Percentiles rank a stretch among this genome's conserved stretches.
Conservation (phyloP, 2,113 vertebrate genomes). For the Ochotona princeps region DNA sequence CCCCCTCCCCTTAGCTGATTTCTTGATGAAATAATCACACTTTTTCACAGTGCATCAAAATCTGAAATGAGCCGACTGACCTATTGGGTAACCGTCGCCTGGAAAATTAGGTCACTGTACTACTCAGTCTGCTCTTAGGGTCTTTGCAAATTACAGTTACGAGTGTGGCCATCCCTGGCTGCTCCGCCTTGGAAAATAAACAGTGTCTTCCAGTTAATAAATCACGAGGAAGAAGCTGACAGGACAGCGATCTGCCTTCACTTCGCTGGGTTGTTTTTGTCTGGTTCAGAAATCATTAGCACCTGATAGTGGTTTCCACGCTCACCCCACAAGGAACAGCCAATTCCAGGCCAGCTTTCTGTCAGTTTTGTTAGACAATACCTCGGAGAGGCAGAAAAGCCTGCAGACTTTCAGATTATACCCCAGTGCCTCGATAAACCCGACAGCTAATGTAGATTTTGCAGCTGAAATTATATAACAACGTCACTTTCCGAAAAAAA, state of each 20-base stretch:
- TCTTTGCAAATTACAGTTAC: conserved; percentile 53
- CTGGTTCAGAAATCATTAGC: conserved; percentile 65
- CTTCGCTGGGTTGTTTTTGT: conserved; percentile 30
- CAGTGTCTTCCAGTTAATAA: conserved; percentile 37
- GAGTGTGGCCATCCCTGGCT: background rate
- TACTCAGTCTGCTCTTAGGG: conserved; percentile 50
- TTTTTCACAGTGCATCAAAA: conserved; percentile 58
- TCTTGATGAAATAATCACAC: conserved; percentile 37
- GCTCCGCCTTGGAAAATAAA: conserved; percentile 63
- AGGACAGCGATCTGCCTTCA: background rate
- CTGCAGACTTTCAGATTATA: background rate
- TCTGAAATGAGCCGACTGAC: conserved; percentile 62
- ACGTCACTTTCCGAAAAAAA: background rate
- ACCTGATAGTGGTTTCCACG: conserved; percentile 53
- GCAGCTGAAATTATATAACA: background rate
- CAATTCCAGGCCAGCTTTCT: conserved; percentile 37
- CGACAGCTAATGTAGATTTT: background rate
- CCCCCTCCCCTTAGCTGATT: background rate
- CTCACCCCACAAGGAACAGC: background rate
- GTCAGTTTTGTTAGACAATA: background rate
- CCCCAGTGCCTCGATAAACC: background rate
- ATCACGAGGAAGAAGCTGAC: conserved; percentile 52
- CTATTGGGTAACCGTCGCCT: conserved; percentile 63
- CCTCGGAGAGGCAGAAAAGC: background rate
- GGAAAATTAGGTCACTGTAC: conserved; percentile 65